A percentile compares a stretch with the other conserved stretches of the same genome.
phyloP scores from a whole-genome alignment of 2,113 vertebrate genomes.

The Tapirus terrestris region DNA sequence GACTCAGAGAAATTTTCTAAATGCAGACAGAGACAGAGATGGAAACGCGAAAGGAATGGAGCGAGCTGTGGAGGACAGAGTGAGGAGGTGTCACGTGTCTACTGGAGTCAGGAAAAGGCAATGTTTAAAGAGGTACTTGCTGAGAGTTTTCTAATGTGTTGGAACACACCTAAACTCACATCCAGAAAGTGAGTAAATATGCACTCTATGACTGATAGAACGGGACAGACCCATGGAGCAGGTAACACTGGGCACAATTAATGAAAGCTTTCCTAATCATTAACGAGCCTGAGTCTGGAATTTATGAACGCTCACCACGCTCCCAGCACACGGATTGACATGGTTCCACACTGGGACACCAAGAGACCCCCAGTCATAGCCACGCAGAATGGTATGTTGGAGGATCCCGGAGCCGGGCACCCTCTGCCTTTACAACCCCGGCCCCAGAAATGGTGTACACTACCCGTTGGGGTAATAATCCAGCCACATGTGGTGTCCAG shows the following conservation, averaged over 20 bases:
- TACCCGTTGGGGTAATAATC: rapidly evolving
- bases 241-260: neutral
- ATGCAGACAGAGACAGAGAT: neutral
- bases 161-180: too few species aligned
- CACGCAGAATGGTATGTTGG: too few species aligned
- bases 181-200: too few species aligned
- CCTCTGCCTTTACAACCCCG: neutral
- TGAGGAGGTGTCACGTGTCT: rapidly evolving
- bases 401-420: neutral
- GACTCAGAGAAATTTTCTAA: neutral
- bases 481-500: rapidly evolving
- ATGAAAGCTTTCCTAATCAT: too few species aligned
- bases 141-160: neutral
- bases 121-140: rapidly evolving
- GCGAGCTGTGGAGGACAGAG: neutral
- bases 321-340: rapidly evolving
- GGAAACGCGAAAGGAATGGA: too few species aligned
- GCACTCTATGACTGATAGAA: neutral
- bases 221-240: neutral
- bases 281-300: neutral
- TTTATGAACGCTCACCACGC: rapidly evolving
- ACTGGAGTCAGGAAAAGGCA: neutral
- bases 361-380: neutral
- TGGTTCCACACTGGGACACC: neutral
- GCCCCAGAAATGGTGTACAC: neutral